Evolutionary conservation across 1,140 invertebrate genomes (phyloP).

Genomic region (Pseudobourletiella spinata): DNA sequence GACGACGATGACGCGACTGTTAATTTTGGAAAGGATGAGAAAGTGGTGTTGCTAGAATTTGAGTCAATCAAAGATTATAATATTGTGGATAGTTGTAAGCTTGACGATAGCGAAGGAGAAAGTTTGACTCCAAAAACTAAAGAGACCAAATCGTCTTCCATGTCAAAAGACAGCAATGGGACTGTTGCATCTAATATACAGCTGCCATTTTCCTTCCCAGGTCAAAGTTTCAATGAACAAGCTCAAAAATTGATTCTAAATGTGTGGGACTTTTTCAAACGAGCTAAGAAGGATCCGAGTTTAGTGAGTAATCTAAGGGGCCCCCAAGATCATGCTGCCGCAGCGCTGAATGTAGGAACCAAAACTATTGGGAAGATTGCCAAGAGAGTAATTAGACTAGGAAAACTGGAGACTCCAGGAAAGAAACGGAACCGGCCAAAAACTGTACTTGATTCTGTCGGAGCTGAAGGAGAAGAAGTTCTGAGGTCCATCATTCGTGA

Average conservation of each 20-base stretch:
- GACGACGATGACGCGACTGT: not conserved
- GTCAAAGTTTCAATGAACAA: slow-evolving; percentile 31
- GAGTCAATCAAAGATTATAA: not conserved
- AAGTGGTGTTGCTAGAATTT: not conserved
- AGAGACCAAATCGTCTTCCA: not conserved
- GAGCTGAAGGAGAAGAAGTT: slow-evolving; percentile 20
- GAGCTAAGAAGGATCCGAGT: slow-evolving; percentile 27
- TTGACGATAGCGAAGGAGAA: no score
- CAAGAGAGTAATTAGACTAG: slow-evolving; percentile 22
- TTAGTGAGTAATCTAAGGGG: slow-evolving; percentile 18
- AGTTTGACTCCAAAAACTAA: no score
- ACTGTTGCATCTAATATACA: not conserved
- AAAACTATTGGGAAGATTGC: slow-evolving; percentile 32
- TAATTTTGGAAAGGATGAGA: not conserved
- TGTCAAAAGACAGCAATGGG: not conserved
- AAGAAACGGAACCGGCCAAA: slow-evolving; percentile 26
- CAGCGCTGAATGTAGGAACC: slow-evolving; percentile 25
- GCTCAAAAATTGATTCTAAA: slow-evolving; percentile 34
- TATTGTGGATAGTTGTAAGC: not conserved
- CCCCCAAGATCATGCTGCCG: slow-evolving; percentile 26
- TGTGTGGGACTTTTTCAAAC: slow-evolving; percentile 32
- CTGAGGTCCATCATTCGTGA: slow-evolving; percentile 31
- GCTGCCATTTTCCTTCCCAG: slow-evolving; percentile 31
- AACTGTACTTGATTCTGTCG: slow-evolving; percentile 29
- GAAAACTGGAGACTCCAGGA: slow-evolving; percentile 31